Percentiles rank a stretch among this genome's conserved stretches.
Evolutionary conservation across 2,888 invertebrate species (phyloP).

Genomic region (Brenthis hecate): DNA sequence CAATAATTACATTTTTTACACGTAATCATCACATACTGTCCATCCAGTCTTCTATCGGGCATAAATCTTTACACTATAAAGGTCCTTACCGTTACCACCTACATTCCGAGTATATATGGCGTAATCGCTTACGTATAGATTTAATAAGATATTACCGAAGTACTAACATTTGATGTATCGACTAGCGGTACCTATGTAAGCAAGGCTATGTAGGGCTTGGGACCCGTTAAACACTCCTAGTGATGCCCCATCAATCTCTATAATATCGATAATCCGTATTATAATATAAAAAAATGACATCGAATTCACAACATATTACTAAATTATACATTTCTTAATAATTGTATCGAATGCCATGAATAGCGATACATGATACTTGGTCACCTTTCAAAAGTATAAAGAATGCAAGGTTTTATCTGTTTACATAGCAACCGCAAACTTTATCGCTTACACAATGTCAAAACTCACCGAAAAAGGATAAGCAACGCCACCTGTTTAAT

Average conservation of each 20-base stretch:
- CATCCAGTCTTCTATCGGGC: slow-evolving; percentile 1
- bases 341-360: slow-evolving; percentile 37
- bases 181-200: slow-evolving; percentile 76
- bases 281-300: not conserved
- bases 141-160: slow-evolving; percentile 66
- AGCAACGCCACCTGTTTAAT: slow-evolving; percentile 42
- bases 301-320: not conserved
- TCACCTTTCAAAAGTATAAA: slow-evolving; percentile 38
- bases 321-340: slow-evolving; percentile 31
- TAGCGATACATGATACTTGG: slow-evolving; percentile 36
- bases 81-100: slow-evolving; percentile 60
- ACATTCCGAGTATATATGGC: slow-evolving; percentile 56
- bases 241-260: slow-evolving; percentile 45
- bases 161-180: slow-evolving; percentile 69
- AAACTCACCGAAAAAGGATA: slow-evolving; percentile 41
- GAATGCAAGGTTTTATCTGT: slow-evolving; percentile 41
- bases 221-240: slow-evolving; percentile 67
- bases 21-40: slow-evolving; percentile 1
- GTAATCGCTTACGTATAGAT: slow-evolving; percentile 58
- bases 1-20: not conserved
- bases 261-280: slow-evolving; percentile 36
- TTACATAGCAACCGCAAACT: slow-evolving; percentile 36
- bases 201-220: slow-evolving; percentile 69
- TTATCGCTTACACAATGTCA: slow-evolving; percentile 43
- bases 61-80: slow-evolving; percentile 35